Conservation (phyloP, 1,140 invertebrate genomes). For the Polypedilum pembai region DNA sequence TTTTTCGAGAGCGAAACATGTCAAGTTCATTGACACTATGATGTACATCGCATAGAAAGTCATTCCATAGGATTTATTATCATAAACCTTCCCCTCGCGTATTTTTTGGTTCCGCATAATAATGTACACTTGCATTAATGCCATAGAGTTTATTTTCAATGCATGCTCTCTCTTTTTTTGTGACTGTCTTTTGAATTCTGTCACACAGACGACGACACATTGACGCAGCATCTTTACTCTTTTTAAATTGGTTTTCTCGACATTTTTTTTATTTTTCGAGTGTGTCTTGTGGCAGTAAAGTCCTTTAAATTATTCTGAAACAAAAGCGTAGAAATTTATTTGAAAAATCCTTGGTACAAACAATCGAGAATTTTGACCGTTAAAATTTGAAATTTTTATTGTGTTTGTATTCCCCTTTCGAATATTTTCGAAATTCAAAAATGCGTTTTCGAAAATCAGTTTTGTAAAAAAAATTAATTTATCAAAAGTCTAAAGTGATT, state of each 20-base stretch:
- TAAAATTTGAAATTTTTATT: too few species aligned
- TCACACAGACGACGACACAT: too few species aligned
- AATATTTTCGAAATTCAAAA: too few species aligned
- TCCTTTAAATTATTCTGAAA: background rate
- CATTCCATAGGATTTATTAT: conserved; percentile 8
- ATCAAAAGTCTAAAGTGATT: too few species aligned
- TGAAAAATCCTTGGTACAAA: too few species aligned
- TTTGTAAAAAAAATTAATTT: too few species aligned
- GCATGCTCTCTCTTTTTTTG: too few species aligned
- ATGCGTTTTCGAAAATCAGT: too few species aligned
- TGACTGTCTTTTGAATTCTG: too few species aligned
- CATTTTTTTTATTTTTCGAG: background rate
- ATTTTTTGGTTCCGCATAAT: conserved; percentile 11
- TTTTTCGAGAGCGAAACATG: background rate
- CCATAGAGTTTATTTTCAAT: background rate
- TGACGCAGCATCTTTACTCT: too few species aligned
- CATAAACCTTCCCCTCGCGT: conserved; percentile 20
- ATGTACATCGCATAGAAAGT: conserved; percentile 6
- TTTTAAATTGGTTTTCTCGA: background rate
- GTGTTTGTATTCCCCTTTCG: too few species aligned
- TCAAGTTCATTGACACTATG: conserved; percentile 6
- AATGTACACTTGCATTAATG: conserved; percentile 3
- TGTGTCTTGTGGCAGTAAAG: background rate
- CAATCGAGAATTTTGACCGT: too few species aligned
- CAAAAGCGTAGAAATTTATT: background rate